These are phyloP conservation scores for Polyodon spathula DNA, from an alignment of 2,113 vertebrate species.

Conservation along the genomic window DNA sequence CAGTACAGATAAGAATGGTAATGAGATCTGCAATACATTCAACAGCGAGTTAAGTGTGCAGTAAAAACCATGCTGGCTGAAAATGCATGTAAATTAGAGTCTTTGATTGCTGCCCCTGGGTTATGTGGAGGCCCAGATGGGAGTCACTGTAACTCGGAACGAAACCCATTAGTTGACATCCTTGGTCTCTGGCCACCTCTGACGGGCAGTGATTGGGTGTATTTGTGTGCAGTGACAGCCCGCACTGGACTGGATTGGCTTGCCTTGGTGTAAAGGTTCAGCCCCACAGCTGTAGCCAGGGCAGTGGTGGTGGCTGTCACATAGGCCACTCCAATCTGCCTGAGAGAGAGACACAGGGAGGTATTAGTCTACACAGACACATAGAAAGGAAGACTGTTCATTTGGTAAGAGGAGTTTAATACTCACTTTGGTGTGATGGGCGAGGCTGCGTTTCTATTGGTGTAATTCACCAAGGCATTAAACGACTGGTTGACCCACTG, in stretches of 20 bases:
- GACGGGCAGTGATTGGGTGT: not conserved
- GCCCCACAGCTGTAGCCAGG: slow-evolving; percentile 78
- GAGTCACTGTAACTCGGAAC: no score
- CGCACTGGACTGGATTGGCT: not conserved
- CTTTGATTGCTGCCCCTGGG: no score
- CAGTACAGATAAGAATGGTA: slow-evolving; percentile 9
- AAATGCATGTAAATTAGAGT: no score
- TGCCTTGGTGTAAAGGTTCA: slow-evolving; percentile 97
- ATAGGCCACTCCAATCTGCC: slow-evolving; percentile 89
- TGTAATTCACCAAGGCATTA: slow-evolving; percentile 96
- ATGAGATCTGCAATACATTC: not conserved
- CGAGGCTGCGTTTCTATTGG: slow-evolving; percentile 89
- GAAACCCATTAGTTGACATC: not conserved
- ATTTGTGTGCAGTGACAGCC: not conserved
- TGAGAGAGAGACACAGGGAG: slow-evolving; percentile 30
- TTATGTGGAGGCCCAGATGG: no score
- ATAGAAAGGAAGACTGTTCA: not conserved
- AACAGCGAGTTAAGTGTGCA: not conserved
- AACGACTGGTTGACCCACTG: slow-evolving; percentile 99
- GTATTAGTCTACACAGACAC: not conserved
- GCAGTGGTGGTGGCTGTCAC: slow-evolving; percentile 80
- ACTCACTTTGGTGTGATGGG: slow-evolving; percentile 79
- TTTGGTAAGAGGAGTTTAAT: not conserved
- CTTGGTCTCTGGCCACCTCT: slow-evolving; percentile 60
- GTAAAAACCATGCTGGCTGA: no score